Evolutionary conservation across 2,888 invertebrate species (phyloP).

Genomic region (Oscheius sp.): DNA sequence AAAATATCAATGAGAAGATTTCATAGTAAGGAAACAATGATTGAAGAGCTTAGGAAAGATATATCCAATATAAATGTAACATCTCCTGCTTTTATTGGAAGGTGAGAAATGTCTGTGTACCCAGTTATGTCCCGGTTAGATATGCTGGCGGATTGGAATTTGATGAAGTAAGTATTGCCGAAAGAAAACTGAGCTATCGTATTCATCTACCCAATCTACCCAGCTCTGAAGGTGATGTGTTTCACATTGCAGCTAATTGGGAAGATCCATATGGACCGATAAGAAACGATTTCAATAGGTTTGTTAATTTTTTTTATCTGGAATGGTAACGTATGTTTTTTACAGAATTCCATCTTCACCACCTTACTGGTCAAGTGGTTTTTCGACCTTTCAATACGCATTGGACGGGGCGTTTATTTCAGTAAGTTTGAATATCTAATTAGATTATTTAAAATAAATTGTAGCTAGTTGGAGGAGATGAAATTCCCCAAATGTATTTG

Average conservation of each 20-base stretch:
- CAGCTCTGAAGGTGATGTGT: constrained; percentile 1
- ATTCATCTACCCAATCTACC: constrained; percentile 32
- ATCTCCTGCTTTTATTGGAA: constrained; percentile 1
- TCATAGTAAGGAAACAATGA: constrained; percentile 7
- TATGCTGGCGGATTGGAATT: constrained; percentile 47
- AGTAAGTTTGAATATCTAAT: not conserved
- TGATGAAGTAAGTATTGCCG: constrained; percentile 28
- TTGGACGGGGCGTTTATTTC: constrained; percentile 51
- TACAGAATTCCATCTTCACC: constrained; percentile 58
- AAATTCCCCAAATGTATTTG: constrained; percentile 24
- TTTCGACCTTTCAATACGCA: constrained; percentile 62
- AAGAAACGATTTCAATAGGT: constrained; percentile 9
- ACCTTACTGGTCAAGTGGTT: constrained; percentile 63
- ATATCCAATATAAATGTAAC: constrained; percentile 29
- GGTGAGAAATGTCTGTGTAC: not conserved
- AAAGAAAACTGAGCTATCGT: constrained; percentile 34
- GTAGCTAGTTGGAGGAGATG: not conserved
- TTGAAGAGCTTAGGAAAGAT: constrained; percentile 39
- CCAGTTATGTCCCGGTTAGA: constrained; percentile 12
- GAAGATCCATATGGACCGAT: constrained; percentile 14
- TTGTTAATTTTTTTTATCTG: not conserved
- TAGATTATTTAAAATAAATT: not conserved
- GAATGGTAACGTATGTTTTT: no score
- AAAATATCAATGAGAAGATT: not conserved
- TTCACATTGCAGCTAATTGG: constrained; percentile 15